These are phyloP conservation scores for Epizoanthus illoricatus DNA, from an alignment of 92 coral and sea anemone genomes.

Conservation along the genomic window DNA sequence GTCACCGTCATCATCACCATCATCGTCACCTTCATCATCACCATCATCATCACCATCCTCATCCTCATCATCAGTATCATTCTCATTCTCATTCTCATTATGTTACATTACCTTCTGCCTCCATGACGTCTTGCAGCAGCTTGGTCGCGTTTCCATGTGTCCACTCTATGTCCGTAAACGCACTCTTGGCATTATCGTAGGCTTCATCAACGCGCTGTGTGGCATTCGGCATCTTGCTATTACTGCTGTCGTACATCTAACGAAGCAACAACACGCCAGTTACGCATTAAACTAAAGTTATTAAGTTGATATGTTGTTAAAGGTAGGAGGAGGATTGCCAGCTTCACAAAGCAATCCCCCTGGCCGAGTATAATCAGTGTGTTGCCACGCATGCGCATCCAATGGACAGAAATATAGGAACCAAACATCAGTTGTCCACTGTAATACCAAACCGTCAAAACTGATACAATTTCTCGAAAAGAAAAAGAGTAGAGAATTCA, in stretches of 20 bases:
- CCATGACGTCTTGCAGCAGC: slow-evolving; percentile 73
- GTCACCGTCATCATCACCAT: background rate
- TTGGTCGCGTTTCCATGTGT: slow-evolving; percentile 70
- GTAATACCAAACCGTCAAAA: too few relatives aligned
- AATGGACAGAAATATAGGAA: too few relatives aligned
- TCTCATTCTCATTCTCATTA: background rate
- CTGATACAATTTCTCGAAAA: too few relatives aligned
- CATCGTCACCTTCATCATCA: background rate
- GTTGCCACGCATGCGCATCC: too few relatives aligned
- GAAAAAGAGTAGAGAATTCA: too few relatives aligned
- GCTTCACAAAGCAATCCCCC: too few relatives aligned
- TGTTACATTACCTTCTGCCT: slow-evolving; percentile 79
- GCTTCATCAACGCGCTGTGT: slow-evolving; percentile 56
- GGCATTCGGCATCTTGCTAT: slow-evolving; percentile 43
- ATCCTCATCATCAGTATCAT: background rate
- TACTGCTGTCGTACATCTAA: slow-evolving; percentile 69
- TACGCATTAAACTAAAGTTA: background rate
- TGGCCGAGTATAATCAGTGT: too few relatives aligned
- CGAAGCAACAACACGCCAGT: background rate
- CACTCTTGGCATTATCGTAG: slow-evolving; percentile 58
- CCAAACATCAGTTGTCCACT: too few relatives aligned
- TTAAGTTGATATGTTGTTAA: too few relatives aligned
- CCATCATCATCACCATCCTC: background rate
- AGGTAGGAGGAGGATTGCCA: too few relatives aligned
- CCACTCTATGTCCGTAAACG: slow-evolving; percentile 58